Conservation (phyloP, 2,888 invertebrate species). For the Neoaliturus tenellus region DNA sequence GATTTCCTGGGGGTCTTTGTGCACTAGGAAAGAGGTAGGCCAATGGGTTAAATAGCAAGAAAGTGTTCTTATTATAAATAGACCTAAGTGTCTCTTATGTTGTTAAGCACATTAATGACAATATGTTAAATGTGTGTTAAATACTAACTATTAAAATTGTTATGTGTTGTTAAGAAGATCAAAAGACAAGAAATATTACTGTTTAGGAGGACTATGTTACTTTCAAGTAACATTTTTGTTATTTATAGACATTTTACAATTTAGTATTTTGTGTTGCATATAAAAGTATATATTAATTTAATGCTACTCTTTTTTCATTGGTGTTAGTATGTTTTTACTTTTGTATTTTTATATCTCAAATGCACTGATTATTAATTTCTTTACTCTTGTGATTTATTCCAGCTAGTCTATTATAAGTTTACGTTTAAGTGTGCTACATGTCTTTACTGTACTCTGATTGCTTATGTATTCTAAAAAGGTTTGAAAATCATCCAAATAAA, state of each 20-base stretch:
- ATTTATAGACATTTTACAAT: not conserved
- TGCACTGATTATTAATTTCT: not conserved
- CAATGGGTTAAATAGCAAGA: too few species aligned
- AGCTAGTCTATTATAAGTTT: conserved; percentile 9
- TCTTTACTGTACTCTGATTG: not conserved
- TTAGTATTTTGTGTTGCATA: too few species aligned
- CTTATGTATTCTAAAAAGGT: not conserved
- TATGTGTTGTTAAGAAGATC: not conserved
- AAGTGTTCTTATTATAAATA: not conserved
- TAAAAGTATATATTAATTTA: not conserved
- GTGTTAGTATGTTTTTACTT: not conserved
- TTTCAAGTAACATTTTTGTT: not conserved
- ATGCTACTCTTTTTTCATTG: not conserved
- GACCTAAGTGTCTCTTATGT: not conserved
- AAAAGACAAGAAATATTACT: not conserved
- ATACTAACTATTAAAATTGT: conserved; percentile 4
- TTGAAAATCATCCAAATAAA: not conserved
- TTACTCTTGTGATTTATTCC: conserved; percentile 1
- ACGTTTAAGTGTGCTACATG: conserved; percentile 7
- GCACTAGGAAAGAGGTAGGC: too few species aligned
- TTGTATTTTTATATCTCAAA: conserved; percentile 5
- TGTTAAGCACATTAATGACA: not conserved
- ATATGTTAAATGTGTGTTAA: not conserved
- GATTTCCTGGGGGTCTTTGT: too few species aligned
- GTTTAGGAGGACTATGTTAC: not conserved